These are phyloP conservation scores for Bemisia tabaci DNA, from an alignment of 1,140 invertebrate species.

Conservation along the genomic window DNA sequence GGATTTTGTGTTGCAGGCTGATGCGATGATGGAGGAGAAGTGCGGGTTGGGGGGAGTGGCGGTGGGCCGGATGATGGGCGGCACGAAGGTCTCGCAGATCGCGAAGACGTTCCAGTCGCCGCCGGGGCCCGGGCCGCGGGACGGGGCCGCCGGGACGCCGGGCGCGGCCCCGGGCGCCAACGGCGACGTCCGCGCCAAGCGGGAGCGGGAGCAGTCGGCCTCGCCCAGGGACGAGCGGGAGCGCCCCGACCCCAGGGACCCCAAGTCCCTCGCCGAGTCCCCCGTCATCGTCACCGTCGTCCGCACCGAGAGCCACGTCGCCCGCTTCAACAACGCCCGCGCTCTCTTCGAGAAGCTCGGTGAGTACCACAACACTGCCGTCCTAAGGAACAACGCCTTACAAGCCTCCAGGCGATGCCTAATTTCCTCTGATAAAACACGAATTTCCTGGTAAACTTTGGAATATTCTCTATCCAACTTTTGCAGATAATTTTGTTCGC, in stretches of 20 bases:
- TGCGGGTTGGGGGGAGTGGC: background rate
- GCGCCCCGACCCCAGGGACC: constrained; percentile 10
- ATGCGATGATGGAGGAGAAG: background rate
- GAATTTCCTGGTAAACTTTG: no score
- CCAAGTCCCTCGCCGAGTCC: constrained; percentile 23
- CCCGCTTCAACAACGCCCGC: constrained; percentile 79
- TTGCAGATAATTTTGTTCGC: no score
- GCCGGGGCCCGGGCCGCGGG: constrained; percentile 14
- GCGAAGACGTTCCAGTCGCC: constrained; percentile 66
- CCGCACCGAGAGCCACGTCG: constrained; percentile 73
- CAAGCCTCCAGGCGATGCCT: no score
- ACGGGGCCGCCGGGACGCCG: constrained; percentile 9
- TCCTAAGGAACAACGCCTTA: no score
- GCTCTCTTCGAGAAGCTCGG: constrained; percentile 87
- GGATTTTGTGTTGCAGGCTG: background rate
- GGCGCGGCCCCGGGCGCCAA: constrained; percentile 6
- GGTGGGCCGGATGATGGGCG: constrained; percentile 30
- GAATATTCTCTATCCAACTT: no score
- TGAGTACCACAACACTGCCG: no score
- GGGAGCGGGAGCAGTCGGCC: constrained; percentile 3
- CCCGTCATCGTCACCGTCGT: constrained; percentile 55
- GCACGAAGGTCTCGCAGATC: constrained; percentile 78
- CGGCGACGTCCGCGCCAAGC: constrained; percentile 7
- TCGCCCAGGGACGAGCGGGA: constrained; percentile 14
- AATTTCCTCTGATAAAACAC: no score